phyloP scores from a whole-genome alignment of 1,140 invertebrate species.

The Sesamia nonagrioides region DNA sequence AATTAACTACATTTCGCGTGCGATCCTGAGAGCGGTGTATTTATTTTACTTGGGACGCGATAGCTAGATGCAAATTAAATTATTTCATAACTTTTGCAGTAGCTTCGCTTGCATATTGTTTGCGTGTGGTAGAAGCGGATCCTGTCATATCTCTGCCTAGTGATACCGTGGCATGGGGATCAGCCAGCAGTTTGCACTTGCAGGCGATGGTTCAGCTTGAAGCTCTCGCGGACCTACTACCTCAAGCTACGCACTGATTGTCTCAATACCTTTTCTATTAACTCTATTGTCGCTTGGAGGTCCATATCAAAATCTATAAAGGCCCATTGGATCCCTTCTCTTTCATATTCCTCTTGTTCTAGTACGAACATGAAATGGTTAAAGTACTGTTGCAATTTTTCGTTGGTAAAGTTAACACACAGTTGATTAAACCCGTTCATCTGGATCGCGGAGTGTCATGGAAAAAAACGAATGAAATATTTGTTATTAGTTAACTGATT shows the following conservation, averaged over 20 bases:
- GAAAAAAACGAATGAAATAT: slow-evolving; percentile 78
- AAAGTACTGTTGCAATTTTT: slow-evolving; percentile 98
- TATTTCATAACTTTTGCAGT: slow-evolving; percentile 57
- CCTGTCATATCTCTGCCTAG: slow-evolving; percentile 57
- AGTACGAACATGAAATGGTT: slow-evolving; percentile 99
- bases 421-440: slow-evolving; percentile 98
- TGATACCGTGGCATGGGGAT: slow-evolving; percentile 59
- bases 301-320: slow-evolving; percentile 99
- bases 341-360: slow-evolving; percentile 98
- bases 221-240: slow-evolving; percentile 75
- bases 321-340: slow-evolving; percentile 95
- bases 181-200: slow-evolving; percentile 73
- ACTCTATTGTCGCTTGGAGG: slow-evolving; percentile 96
- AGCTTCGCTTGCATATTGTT: slow-evolving; percentile 57
- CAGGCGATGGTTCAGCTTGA: slow-evolving; percentile 72
- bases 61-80: slow-evolving; percentile 47
- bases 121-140: slow-evolving; percentile 64
- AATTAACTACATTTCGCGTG: slow-evolving; percentile 45
- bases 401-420: slow-evolving; percentile 99
- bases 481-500: slow-evolving; percentile 60
- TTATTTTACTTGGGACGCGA: slow-evolving; percentile 43
- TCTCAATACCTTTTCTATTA: slow-evolving; percentile 96
- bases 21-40: slow-evolving; percentile 53
- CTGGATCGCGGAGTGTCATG: slow-evolving; percentile 87
- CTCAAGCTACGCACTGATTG: slow-evolving; percentile 70